Conservation (phyloP, 2,888 invertebrate species). For the Drosophila atripex region DNA sequence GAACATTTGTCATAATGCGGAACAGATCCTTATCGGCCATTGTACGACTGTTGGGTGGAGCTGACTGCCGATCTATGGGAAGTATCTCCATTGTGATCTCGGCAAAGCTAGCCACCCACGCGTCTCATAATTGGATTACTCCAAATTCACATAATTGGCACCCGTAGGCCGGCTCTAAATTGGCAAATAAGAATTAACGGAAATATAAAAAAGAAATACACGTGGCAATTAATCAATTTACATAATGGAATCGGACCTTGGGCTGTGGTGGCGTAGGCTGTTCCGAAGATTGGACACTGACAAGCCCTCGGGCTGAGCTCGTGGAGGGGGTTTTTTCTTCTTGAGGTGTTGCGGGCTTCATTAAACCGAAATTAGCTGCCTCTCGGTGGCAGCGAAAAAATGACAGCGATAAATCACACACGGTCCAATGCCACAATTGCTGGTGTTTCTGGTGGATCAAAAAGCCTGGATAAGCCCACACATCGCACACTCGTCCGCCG, state of each 20-base stretch:
- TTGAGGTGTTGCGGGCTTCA: slow-evolving; percentile 50
- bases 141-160: slow-evolving; percentile 49
- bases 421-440: slow-evolving; percentile 33
- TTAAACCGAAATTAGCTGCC: slow-evolving; percentile 60
- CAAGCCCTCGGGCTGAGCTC: slow-evolving; percentile 44
- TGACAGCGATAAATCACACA: slow-evolving; percentile 61
- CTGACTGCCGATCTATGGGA: slow-evolving; percentile 14
- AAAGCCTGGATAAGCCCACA: slow-evolving; percentile 56
- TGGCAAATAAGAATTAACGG: slow-evolving; percentile 62
- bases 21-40: slow-evolving; percentile 44
- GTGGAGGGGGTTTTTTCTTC: not conserved
- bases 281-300: slow-evolving; percentile 46
- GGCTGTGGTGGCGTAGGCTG: slow-evolving; percentile 53
- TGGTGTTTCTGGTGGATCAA: slow-evolving; percentile 51
- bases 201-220: slow-evolving; percentile 41
- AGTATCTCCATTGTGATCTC: slow-evolving; percentile 22
- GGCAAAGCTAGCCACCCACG: slow-evolving; percentile 15
- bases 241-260: slow-evolving; percentile 60
- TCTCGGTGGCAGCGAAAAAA: slow-evolving; percentile 47
- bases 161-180: slow-evolving; percentile 46
- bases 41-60: slow-evolving; percentile 19
- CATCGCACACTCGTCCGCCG: slow-evolving; percentile 25
- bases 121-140: slow-evolving; percentile 52
- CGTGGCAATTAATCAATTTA: slow-evolving; percentile 69
- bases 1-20: slow-evolving; percentile 74